Percentiles rank a stretch among this genome's conserved stretches.
These are phyloP conservation scores for Caenorhabditis zanzibari DNA, from an alignment of 2,888 invertebrate species.

Conservation along the genomic window DNA sequence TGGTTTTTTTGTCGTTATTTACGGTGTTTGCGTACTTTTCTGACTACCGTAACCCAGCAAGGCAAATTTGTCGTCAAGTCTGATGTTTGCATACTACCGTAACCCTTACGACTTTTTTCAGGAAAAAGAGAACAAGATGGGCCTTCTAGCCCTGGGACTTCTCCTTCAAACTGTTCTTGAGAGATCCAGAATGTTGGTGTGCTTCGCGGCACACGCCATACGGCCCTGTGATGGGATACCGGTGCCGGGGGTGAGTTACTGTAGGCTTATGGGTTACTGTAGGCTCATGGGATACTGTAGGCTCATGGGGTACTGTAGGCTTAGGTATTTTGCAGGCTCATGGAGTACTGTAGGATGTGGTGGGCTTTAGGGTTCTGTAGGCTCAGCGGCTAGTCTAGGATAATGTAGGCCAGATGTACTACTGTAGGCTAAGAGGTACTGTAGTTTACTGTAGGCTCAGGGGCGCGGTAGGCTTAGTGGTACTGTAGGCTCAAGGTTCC, in stretches of 20 bases:
- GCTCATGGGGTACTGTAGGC: neutral
- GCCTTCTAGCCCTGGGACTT: conserved; percentile 80
- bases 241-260: conserved; percentile 28
- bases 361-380: too few species aligned
- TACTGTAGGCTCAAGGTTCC: neutral
- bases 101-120: conserved; percentile 68
- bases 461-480: too few species aligned
- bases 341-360: neutral
- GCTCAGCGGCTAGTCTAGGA: too few species aligned
- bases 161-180: conserved; percentile 81
- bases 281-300: neutral
- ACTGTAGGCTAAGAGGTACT: too few species aligned
- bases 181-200: conserved; percentile 74
- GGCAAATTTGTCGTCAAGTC: too few species aligned
- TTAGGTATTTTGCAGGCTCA: neutral
- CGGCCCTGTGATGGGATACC: conserved; percentile 49
- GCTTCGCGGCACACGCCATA: conserved; percentile 61
- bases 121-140: conserved; percentile 82
- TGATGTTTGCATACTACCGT: neutral
- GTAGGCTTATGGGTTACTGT: neutral
- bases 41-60: too few species aligned
- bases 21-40: neutral
- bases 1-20: too few species aligned
- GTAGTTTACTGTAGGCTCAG: too few species aligned
- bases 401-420: too few species aligned